These are phyloP conservation scores for Euwallacea fornicatus DNA, from an alignment of 1,140 invertebrate genomes.

Conservation along the genomic window DNA sequence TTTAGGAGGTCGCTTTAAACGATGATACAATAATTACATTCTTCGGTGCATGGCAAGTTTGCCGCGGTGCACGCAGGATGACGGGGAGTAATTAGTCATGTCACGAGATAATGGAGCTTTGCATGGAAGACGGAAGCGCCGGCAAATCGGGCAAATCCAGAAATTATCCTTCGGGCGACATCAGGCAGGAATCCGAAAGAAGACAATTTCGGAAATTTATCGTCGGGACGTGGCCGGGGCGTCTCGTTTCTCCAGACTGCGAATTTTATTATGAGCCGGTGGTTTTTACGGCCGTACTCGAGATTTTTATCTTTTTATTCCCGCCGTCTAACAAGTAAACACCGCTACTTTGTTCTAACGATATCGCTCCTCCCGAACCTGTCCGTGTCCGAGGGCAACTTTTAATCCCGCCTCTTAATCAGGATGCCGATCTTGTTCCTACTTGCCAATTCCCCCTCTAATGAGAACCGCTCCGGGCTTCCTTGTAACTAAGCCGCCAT, in stretches of 20 bases:
- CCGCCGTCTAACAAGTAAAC: too few species aligned
- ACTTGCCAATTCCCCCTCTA: constrained; percentile 24
- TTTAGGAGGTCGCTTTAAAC: constrained; percentile 4
- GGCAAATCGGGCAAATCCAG: neutral
- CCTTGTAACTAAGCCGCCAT: constrained; percentile 6
- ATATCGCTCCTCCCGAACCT: too few species aligned
- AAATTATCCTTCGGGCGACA: constrained; percentile 6
- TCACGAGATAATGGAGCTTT: neutral
- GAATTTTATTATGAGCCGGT: constrained; percentile 9
- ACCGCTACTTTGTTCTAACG: too few species aligned
- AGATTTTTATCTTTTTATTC: constrained; percentile 1
- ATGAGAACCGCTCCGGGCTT: constrained; percentile 23
- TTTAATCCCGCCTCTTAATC: constrained; percentile 19
- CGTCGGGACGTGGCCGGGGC: neutral
- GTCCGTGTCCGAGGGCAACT: neutral
- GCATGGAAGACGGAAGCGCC: too few species aligned
- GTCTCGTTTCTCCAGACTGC: neutral
- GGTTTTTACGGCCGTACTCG: neutral
- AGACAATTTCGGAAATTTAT: constrained; percentile 9
- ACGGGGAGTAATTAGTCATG: neutral
- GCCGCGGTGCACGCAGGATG: neutral
- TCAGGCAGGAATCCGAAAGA: neutral
- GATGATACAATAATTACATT: neutral
- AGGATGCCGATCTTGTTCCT: constrained; percentile 11
- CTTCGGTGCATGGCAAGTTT: constrained; percentile 1